phyloP scores from a whole-genome alignment of 2,113 vertebrate species.

The Pogonocichla stellata region DNA sequence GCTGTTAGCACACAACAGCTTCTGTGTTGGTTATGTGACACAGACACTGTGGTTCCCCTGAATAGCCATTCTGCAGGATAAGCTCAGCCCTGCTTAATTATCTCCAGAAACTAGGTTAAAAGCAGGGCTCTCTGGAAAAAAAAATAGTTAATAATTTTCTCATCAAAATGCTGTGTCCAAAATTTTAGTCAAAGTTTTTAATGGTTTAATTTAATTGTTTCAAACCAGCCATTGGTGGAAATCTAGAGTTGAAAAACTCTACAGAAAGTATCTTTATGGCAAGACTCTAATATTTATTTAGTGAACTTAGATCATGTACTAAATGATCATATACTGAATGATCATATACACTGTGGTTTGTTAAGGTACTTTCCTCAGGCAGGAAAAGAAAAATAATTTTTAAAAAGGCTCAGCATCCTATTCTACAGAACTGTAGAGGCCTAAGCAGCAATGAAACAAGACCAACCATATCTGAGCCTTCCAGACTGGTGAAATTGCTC shows the following conservation, averaged over 20 bases:
- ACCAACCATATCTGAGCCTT: neutral
- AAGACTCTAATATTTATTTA: neutral
- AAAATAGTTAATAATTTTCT: neutral
- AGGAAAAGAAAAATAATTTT: neutral
- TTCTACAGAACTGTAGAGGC: neutral
- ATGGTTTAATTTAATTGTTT: neutral
- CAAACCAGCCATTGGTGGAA: neutral
- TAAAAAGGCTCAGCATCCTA: neutral
- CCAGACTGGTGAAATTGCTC: neutral
- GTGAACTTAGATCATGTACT: neutral
- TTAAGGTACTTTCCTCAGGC: neutral
- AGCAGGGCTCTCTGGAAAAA: neutral
- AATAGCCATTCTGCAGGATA: neutral
- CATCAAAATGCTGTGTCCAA: neutral
- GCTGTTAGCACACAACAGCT: neutral
- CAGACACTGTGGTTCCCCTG: neutral
- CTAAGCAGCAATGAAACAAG: neutral
- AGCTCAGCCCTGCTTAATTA: neutral
- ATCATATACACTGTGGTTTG: neutral
- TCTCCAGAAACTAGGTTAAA: neutral
- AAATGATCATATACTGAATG: neutral
- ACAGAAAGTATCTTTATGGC: neutral
- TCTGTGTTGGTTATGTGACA: neutral
- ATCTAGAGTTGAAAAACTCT: neutral
- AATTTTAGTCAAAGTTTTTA: neutral